A percentile compares a stretch with the other conserved stretches of the same genome.
These are phyloP conservation scores for Herpetotheres cachinnans DNA, from an alignment of 2,113 vertebrate genomes.

Conservation along the genomic window DNA sequence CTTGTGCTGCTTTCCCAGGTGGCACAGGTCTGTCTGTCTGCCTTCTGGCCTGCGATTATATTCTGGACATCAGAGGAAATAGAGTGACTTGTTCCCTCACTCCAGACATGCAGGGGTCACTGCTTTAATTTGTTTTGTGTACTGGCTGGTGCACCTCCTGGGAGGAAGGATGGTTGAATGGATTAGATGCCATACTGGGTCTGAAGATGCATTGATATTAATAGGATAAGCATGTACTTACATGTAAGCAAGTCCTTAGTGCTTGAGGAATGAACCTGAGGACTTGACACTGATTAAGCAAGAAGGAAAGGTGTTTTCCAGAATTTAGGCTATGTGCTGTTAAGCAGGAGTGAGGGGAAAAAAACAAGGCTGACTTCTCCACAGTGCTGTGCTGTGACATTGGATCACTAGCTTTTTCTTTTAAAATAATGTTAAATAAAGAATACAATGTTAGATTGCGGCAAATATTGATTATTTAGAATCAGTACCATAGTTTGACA, in stretches of 20 bases:
- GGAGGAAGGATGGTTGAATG: neutral
- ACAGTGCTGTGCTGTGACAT: neutral
- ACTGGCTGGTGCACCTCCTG: neutral
- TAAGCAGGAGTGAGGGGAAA: neutral
- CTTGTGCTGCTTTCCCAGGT: neutral
- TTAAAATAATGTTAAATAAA: neutral
- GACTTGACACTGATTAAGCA: neutral
- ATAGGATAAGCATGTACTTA: neutral
- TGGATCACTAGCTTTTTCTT: neutral
- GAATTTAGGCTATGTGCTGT: neutral
- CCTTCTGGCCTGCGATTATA: neutral
- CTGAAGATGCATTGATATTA: neutral
- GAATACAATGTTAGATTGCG: neutral
- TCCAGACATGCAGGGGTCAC: neutral
- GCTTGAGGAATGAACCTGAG: neutral
- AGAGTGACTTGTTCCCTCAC: neutral
- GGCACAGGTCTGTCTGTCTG: neutral
- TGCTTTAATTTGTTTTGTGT: neutral
- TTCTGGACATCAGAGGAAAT: neutral
- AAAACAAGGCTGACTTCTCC: neutral
- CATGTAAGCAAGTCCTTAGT: neutral
- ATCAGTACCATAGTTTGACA: neutral
- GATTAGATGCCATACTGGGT: neutral
- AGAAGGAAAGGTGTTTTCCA: neutral
- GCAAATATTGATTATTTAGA: neutral